Base-by-base conservation (phyloP, 1,140 invertebrate genomes). In the Globodera rostochiensis region DNA sequence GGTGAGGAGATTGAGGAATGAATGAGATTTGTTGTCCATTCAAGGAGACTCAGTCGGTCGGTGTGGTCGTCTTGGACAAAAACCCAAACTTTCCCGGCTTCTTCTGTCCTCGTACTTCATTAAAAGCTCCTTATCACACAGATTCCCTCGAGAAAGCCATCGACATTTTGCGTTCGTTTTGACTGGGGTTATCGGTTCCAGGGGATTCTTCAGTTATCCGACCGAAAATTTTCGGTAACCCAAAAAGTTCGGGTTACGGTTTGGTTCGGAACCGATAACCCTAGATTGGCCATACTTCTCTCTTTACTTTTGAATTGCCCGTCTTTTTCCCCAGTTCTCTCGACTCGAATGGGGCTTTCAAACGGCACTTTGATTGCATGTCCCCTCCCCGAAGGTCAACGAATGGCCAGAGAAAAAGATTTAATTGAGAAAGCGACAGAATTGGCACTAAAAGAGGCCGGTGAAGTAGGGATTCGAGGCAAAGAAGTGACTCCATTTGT, bases 401-500 rank as follows among this genome's bases (percentile, higher is more conserved):
- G 57, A 15, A 19, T 93, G 87, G 88, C 91, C 60, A 87, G 86
- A 7, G 84, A 94, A 94, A 89, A 91, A 80, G 84, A 91, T 36
- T 76, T 87, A 47, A 92, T 93, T 53, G 93, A 95, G 84, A 86
- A 87, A 25, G 93, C 93, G 15, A 95, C 98, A 86, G 86, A 93
- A 73, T 85, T 92, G 83, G 95, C 95, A 49, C 88, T 96, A n/a
- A 82, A 91, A 80, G 91, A 93, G 84, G 94, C 94, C 8, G 83
- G 83, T 90, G 90, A 83, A 83, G 83, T 80, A 77, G 80, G 92
- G n/a, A 92, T 98, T 45, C 88, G 83, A 19, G 96, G 96, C 4
- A 96, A 96, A 91, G 92, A 95, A 86, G 93, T 98, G 9, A 98
- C 97, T 0, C 97, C 97, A 3, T 98, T 94, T 91, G 91, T 99